A percentile compares a stretch with the other conserved stretches of the same genome.
Conservation (phyloP, 2,113 vertebrate species). For the Sciurus niger region DNA sequence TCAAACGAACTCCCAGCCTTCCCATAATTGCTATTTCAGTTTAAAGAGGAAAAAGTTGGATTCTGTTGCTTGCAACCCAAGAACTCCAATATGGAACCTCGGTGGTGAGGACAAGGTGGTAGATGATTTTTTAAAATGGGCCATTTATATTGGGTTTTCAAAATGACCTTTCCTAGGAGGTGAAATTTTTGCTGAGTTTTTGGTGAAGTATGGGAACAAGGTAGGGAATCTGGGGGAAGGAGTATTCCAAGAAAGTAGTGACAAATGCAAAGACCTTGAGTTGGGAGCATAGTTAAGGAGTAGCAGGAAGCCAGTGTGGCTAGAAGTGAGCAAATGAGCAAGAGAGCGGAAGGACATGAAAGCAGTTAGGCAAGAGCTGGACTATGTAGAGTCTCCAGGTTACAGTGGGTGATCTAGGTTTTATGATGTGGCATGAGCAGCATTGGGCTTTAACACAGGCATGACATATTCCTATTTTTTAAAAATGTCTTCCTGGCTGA, state of each 20-base stretch:
- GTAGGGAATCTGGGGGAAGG: not conserved
- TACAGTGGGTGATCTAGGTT: not conserved
- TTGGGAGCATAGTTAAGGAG: not conserved
- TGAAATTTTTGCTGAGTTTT: not conserved
- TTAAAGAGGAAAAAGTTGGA: not conserved
- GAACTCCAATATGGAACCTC: not conserved
- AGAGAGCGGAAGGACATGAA: not conserved
- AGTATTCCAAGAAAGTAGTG: not conserved
- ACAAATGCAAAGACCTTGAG: not conserved
- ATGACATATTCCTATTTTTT: not conserved
- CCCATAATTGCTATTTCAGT: not conserved
- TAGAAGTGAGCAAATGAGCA: not conserved
- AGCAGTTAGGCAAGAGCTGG: not conserved
- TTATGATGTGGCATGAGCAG: not conserved
- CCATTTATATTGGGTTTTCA: not conserved
- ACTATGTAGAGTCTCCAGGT: not conserved
- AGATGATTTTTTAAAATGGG: not conserved
- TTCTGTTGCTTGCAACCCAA: slow-evolving; percentile 21
- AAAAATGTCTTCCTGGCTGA: not conserved
- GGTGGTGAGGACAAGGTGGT: not conserved
- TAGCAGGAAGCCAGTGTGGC: not conserved
- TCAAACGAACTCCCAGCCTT: not conserved
- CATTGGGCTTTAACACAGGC: not conserved
- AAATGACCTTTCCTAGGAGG: not conserved
- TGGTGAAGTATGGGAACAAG: not conserved